These are phyloP conservation scores for Melinaea marsaeus DNA, from an alignment of 2,888 invertebrate genomes.

Conservation along the genomic window DNA sequence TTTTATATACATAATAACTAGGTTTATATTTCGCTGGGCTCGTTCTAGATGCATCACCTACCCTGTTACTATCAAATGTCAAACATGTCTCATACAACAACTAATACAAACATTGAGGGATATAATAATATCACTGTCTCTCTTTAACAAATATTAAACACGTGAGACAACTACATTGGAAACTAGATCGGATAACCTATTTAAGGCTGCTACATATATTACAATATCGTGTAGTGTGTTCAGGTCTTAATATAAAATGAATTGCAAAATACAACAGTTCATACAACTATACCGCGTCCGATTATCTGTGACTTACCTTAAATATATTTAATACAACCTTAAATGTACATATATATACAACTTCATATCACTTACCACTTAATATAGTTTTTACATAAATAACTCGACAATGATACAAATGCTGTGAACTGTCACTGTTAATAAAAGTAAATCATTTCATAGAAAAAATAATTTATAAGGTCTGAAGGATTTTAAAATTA, in stretches of 20 bases:
- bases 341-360: constrained; percentile 4
- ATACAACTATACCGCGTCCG: neutral
- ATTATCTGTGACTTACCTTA: neutral
- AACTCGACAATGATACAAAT: too few relatives aligned
- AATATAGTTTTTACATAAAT: too few relatives aligned
- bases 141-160: constrained; percentile 12
- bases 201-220: too few relatives aligned
- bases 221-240: neutral
- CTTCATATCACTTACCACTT: neutral
- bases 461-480: too few relatives aligned
- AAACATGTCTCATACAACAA: constrained; percentile 39
- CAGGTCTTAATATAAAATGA: neutral
- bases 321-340: constrained; percentile 5
- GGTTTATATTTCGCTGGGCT: constrained; percentile 59
- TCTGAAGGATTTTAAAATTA: too few relatives aligned
- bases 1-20: constrained; percentile 34
- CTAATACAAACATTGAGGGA: constrained; percentile 36
- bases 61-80: constrained; percentile 61
- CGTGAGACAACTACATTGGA: constrained; percentile 7
- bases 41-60: constrained; percentile 61
- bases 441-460: too few relatives aligned
- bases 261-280: neutral
- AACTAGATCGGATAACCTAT: neutral
- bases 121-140: constrained; percentile 53
- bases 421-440: too few relatives aligned